Conservation (phyloP, 1,140 invertebrate species). For the Zaprionus lachaisei region DNA sequence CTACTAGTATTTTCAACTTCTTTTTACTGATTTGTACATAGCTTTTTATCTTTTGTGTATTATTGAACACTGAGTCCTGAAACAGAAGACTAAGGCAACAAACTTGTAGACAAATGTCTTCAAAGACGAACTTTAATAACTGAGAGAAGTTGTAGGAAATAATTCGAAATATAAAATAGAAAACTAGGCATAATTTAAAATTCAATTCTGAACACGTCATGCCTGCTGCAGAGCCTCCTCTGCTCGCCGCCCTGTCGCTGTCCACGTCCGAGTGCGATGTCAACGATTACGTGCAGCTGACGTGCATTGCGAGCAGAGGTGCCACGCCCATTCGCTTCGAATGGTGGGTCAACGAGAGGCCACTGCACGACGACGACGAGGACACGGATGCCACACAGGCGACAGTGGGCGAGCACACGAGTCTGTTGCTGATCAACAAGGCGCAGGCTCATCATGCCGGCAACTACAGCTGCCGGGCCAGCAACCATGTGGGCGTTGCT, state of each 20-base stretch:
- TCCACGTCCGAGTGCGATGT: slow-evolving; percentile 91
- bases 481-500: slow-evolving; percentile 90
- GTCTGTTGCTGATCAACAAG: slow-evolving; percentile 85
- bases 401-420: slow-evolving; percentile 85
- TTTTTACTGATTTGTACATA: slow-evolving; percentile 28
- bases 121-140: background rate
- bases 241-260: slow-evolving; percentile 91
- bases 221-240: slow-evolving; percentile 88
- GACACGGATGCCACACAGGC: slow-evolving; percentile 84
- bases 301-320: slow-evolving; percentile 89
- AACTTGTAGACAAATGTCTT: slow-evolving; percentile 6
- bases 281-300: slow-evolving; percentile 89
- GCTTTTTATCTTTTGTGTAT: slow-evolving; percentile 8
- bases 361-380: slow-evolving; percentile 59
- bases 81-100: slow-evolving; percentile 7
- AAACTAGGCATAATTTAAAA: background rate
- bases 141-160: background rate
- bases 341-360: slow-evolving; percentile 87
- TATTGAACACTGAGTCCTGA: background rate
- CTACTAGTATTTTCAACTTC: background rate
- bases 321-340: slow-evolving; percentile 89
- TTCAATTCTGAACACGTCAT: too few relatives aligned
- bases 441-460: slow-evolving; percentile 89
- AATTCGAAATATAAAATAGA: background rate
- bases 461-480: slow-evolving; percentile 92